Evolutionary conservation across 1,140 invertebrate species (phyloP).

Genomic region (Drosophila azteca): DNA sequence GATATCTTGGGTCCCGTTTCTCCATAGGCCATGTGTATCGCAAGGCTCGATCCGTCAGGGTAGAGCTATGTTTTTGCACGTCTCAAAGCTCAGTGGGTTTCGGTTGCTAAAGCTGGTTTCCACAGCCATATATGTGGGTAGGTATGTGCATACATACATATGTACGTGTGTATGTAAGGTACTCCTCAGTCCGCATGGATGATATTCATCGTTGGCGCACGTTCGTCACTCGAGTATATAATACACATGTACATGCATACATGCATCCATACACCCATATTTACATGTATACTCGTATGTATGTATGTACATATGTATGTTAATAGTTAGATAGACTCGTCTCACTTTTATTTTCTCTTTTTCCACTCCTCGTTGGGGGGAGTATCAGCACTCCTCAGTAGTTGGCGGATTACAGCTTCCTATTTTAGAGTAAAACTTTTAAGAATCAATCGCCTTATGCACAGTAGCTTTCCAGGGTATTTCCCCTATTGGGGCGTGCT

Average conservation of each 20-base stretch:
- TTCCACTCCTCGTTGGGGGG: no score
- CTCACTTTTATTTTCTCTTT: no score
- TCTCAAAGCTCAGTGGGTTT: conserved; percentile 58
- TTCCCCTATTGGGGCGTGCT: no score
- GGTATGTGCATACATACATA: not conserved
- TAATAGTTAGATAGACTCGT: no score
- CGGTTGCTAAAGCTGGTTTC: conserved; percentile 17
- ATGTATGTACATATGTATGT: not conserved
- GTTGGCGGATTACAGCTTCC: no score
- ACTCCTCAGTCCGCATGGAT: conserved; percentile 30
- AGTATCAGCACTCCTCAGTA: no score
- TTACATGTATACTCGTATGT: conserved; percentile 10
- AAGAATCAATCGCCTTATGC: no score
- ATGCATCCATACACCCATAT: conserved; percentile 1
- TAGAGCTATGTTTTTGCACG: conserved; percentile 37
- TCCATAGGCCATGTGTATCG: not conserved
- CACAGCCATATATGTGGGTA: not conserved
- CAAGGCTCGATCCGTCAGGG: conserved; percentile 3
- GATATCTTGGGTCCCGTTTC: no score
- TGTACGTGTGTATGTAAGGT: not conserved
- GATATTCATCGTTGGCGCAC: conserved; percentile 46
- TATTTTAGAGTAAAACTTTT: no score
- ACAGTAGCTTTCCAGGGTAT: no score
- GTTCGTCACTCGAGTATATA: conserved; percentile 32
- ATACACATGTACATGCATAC: conserved; percentile 16